Base-by-base conservation (phyloP, 2,797 vertebrate genomes). In the Esox masquinongy region DNA sequence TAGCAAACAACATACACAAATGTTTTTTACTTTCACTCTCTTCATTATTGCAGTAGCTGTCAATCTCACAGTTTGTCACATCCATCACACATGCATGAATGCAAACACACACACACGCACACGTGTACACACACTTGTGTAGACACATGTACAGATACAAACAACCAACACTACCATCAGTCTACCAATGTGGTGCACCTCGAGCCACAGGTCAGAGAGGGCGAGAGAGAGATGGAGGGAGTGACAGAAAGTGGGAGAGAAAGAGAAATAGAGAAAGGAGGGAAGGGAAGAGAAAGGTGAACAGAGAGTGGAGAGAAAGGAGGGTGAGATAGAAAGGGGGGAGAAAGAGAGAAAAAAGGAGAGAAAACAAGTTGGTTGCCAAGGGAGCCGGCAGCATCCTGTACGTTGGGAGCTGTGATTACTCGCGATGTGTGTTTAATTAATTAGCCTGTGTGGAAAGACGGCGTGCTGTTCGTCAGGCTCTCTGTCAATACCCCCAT, bases 391-490 rank as follows among this genome's bases (percentile, higher is more conserved):
- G 88, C 87, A 90, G 91, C 87, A 90, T 91, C 88, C 85, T 90
- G 89, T 84, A 75, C 68, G 81, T 87, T 79, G 73, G 80, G 81
- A 90, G 85, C 88, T 90, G 88, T 91, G 90, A 92, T 91, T 89
- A 87, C 85, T 87, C 81, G 82, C 87, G 81, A 90, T 89, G 87
- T 89, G 87, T 86, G 88, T 89, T 91, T 88, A 89, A 89, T 92
- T 93, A 93, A 93, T 94, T 93, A 92, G 88, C 84, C 84, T 68
- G 81, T 85, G 87, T 83, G 80, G 86, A 88, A 26, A 61, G 87
- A 72, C 72, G 26, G 74, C 83, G 61, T 87, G 87, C 85, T 85
- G 85, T 83, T 90, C 87, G 81, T 90, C 88, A 85, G 81, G 80
- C 70, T 76, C 76, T 87, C 86, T 91, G 91, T 92, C 89, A 81